A percentile compares a stretch with the other conserved stretches of the same genome.
Evolutionary conservation across 2,113 vertebrate genomes (phyloP).

Genomic region (Telmatochromis bifrenatus): DNA sequence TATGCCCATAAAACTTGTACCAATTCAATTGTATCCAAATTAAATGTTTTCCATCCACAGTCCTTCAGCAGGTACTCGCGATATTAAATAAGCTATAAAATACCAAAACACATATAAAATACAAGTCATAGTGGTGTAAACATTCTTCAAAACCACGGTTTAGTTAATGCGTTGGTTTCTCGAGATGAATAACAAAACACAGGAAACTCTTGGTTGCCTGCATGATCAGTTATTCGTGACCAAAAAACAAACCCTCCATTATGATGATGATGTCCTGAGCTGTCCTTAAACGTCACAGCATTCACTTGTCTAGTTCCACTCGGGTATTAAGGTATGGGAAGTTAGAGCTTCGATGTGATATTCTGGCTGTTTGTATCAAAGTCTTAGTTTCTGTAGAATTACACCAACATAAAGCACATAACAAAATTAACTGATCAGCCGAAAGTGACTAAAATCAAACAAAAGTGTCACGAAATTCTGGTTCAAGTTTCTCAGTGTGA

Average conservation of each 20-base stretch:
- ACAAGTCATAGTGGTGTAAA: background rate
- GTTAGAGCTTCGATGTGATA: background rate
- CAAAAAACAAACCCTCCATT: fast-evolving
- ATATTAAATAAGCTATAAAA: background rate
- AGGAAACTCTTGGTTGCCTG: background rate
- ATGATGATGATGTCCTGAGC: background rate
- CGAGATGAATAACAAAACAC: background rate
- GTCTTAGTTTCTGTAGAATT: background rate
- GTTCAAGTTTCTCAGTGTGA: background rate
- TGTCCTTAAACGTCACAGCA: background rate
- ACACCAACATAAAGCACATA: background rate
- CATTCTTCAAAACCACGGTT: background rate
- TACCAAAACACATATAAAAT: background rate
- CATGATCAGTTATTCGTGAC: background rate
- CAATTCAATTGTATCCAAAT: background rate
- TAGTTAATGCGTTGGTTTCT: background rate
- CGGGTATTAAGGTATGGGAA: fast-evolving
- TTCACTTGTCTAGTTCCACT: background rate
- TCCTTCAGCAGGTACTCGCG: fast-evolving
- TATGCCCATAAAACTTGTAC: background rate
- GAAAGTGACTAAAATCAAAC: background rate
- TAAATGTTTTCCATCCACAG: background rate
- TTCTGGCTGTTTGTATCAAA: background rate
- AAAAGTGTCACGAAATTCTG: fast-evolving
- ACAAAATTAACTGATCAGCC: background rate